These are phyloP conservation scores for Adela reaumurella DNA, from an alignment of 2,888 invertebrate genomes.

Conservation along the genomic window DNA sequence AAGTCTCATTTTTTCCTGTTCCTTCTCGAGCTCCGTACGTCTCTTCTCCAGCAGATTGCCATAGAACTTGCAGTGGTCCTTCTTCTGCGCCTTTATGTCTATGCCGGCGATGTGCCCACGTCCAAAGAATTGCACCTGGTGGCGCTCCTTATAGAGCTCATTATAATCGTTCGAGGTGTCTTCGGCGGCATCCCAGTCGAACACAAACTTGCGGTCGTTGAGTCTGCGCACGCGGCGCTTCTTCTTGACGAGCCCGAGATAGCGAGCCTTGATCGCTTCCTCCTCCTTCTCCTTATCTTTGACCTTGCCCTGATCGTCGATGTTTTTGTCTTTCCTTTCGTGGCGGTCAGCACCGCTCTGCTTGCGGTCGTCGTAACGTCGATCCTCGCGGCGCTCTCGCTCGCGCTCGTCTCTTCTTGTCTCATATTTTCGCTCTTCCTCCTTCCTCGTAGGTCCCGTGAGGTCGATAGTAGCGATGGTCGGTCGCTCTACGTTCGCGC, in stretches of 20 bases:
- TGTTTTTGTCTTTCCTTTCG: constrained; percentile 35
- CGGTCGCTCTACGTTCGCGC: constrained; percentile 59
- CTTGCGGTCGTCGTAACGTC: constrained; percentile 51
- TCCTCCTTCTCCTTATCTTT: constrained; percentile 90
- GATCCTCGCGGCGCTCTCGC: constrained; percentile 61
- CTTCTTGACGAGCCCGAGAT: constrained; percentile 90
- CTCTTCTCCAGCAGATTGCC: constrained; percentile 92
- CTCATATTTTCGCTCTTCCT: constrained; percentile 35
- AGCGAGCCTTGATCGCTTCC: constrained; percentile 94
- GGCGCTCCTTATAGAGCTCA: constrained; percentile 91
- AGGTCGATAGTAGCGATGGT: constrained; percentile 41
- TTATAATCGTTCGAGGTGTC: constrained; percentile 99
- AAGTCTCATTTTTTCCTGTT: constrained; percentile 88
- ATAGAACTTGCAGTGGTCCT: constrained; percentile 96
- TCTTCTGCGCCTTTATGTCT: constrained; percentile 93
- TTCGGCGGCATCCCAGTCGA: constrained; percentile 99
- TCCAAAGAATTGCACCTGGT: constrained; percentile 97
- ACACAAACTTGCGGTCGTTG: constrained; percentile 98
- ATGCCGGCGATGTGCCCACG: constrained; percentile 97
- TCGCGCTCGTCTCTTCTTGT: constrained; percentile 48
- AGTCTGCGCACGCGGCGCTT: constrained; percentile 87
- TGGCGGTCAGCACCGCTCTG: constrained; percentile 39
- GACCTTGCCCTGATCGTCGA: constrained; percentile 52
- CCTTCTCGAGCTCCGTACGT: constrained; percentile 93
- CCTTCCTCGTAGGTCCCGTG: constrained; percentile 49